Evolutionary conservation across 1,140 invertebrate species (phyloP), one percentile per base, ranked within the genome.

Genomic region (Tetraneura akinire): DNA sequence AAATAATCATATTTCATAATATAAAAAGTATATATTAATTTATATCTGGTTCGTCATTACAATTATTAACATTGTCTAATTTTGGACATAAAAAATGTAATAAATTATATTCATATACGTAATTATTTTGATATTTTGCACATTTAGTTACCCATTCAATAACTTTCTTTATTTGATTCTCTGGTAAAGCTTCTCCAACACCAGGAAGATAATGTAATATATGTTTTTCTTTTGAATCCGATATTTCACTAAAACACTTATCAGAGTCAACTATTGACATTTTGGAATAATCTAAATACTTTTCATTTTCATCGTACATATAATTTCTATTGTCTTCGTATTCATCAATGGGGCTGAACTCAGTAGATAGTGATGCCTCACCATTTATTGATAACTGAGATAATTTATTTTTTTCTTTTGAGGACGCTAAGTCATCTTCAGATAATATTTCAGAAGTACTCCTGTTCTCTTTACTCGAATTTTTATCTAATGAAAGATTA

Each of bases 121-220:
- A 53, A 32, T 53, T 53, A 49, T 73, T 73, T 53, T 73, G 47
- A 3, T 26, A 53, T 18, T n/a, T 32, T 13, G 70, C 70, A 32
- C 70, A 74, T 32, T 21, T n/a, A 5, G 70, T 74, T 0, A 74
- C 18, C 70, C 70, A 74, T 10, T 74, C 51, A 8, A 74, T n/a
- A 11, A 74, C 49, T 8, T 18, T 6, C 29, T 74, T 18, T 32
- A 74, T 53, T 51, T 74, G 45, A 21, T 51, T 55, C 16, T 51
- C 47, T 6, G 70, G 51, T 32, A 74, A n/a, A 8, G 16, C 4
- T 1, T 26, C 29, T 11, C 70, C 70, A 37, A 74, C 53, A 1
- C 70, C 70, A 6, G 51, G 32, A 53, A 32, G 26, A 32, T 10
- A 9, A 13, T 32, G 11, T 53, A 51, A 8, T 51, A 29, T 23